Base-by-base conservation (phyloP, 2,113 vertebrate genomes). In the Carassius carassius region DNA sequence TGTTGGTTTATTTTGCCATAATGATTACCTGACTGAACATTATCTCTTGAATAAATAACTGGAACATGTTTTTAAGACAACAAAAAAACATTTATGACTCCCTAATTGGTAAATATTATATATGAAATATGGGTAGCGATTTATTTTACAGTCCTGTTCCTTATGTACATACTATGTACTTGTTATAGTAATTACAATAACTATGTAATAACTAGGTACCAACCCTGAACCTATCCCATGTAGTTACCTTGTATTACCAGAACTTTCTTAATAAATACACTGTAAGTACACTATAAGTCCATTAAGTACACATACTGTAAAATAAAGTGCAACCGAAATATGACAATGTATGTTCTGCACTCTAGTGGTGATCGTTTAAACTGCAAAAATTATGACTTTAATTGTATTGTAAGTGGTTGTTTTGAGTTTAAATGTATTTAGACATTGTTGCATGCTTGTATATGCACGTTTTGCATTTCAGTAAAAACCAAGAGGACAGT, bases 401-500 rank as follows among this genome's bases (percentile, higher is more conserved):
- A 9, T 41, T 8, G 41, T 41, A 41, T 41, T 10, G 2, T 47
- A 49, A 4, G 32, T 72, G 19, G 17, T 41, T 35, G 62, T 29
- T 35, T 16, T 21, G 67, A 70, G 32, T 37, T 21, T 37, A 10
- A 11, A 9, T 41, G 41, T 41, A 41, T 44, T 44, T 11, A 70
- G 12, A 44, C 19, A 23, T 23, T 41, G 7, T 41, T 41, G 41
- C 41, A 5, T 41, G 11, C 32, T 19, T 58, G 21, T 17, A 19
- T 78, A 41, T 41, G 7, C 8, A 41, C 1, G 25, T 78, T 51
- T 75, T 25, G 78, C 58, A 13, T 81, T 60, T 35, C 93, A 99
- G 98, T 91, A 97, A 96, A 91, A 96, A 95, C 78, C 92, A 95
- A n/a, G 96, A 96, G 93, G 92, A 92, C 84, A 94, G 94, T 85